Conservation (phyloP, 2,797 vertebrate genomes). For the Graptemys geographica region DNA sequence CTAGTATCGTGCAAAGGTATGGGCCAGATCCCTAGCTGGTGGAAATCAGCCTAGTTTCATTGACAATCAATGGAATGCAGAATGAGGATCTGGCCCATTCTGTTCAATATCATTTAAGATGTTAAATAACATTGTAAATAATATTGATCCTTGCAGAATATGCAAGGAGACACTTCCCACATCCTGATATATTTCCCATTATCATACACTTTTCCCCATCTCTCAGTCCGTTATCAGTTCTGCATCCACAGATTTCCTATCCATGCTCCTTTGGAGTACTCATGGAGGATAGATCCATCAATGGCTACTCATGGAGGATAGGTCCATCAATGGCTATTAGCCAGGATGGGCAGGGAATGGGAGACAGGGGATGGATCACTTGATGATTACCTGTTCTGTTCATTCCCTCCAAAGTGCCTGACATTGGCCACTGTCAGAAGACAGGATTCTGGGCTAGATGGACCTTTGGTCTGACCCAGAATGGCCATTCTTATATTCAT, state of each 20-base stretch:
- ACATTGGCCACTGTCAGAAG: too few relatives aligned
- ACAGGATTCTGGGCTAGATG: too few relatives aligned
- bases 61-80: not conserved
- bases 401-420: too few relatives aligned
- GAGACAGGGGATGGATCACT: too few relatives aligned
- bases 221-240: not conserved
- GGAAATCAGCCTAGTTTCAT: not conserved
- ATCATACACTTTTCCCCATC: not conserved
- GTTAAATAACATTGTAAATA: not conserved
- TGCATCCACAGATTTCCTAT: not conserved
- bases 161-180: not conserved
- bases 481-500: too few relatives aligned
- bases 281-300: too few relatives aligned
- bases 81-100: not conserved
- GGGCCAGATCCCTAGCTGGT: not conserved
- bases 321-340: not conserved
- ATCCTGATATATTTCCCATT: not conserved
- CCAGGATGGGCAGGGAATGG: too few relatives aligned
- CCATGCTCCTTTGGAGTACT: too few relatives aligned
- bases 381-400: too few relatives aligned
- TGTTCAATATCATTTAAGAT: not conserved
- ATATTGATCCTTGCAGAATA: not conserved
- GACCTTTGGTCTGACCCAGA: too few relatives aligned
- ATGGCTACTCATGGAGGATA: too few relatives aligned
- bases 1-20: not conserved